Evolutionary conservation across 2,888 invertebrate genomes (phyloP).

Genomic region (Acanthosepion esculentum): DNA sequence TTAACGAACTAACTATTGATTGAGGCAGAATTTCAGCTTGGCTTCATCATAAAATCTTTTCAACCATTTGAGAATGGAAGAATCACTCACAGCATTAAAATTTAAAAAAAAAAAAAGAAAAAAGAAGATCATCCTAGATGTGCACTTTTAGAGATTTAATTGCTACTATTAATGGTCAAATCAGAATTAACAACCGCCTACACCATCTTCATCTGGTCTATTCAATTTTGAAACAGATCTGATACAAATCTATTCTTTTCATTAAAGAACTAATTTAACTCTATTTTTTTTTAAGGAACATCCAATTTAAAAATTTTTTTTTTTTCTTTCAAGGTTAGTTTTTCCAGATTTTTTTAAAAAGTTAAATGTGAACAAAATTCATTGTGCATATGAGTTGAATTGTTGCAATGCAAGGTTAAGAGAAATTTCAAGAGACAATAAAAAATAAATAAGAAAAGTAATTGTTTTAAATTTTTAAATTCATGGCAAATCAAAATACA

Average conservation of each 20-base stretch:
- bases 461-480: not conserved
- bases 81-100: not conserved
- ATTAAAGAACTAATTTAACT: not conserved
- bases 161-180: conserved; percentile 37
- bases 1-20: conserved; percentile 46
- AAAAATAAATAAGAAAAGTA: not conserved
- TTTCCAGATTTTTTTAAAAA: not conserved
- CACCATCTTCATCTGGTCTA: not conserved
- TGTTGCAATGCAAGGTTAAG: too few species aligned
- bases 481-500: not conserved
- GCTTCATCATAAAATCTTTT: not conserved
- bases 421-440: too few species aligned
- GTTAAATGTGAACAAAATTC: not conserved
- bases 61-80: not conserved
- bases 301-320: not conserved
- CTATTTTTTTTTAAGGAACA: not conserved
- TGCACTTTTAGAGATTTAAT: not conserved
- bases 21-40: conserved; percentile 25
- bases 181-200: not conserved
- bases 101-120: not conserved
- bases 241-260: not conserved
- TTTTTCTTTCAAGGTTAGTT: not conserved
- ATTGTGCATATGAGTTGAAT: too few species aligned
- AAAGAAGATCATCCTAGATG: not conserved
- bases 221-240: not conserved